Evolutionary conservation across 2,888 invertebrate genomes (phyloP).

Genomic region (Minunthozetes semirufus): DNA sequence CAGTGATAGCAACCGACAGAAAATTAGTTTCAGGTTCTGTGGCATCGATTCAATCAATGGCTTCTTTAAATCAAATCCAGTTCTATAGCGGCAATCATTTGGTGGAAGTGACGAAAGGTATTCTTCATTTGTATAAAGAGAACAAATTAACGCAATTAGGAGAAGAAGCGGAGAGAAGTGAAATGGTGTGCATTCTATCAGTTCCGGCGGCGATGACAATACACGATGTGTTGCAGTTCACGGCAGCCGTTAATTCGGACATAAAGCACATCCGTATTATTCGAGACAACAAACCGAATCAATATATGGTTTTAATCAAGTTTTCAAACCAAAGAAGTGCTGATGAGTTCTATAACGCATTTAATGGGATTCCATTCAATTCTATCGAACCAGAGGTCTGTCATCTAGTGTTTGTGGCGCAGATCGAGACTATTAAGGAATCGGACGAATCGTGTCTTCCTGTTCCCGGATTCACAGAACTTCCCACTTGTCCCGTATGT

Average conservation of each 20-base stretch:
- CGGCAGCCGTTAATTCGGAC: slow-evolving; percentile 79
- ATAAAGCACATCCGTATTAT: slow-evolving; percentile 87
- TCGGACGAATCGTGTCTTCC: slow-evolving; percentile 53
- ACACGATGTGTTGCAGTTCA: slow-evolving; percentile 85
- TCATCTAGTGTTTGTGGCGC: slow-evolving; percentile 89
- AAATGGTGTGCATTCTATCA: slow-evolving; percentile 77
- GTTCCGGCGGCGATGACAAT: slow-evolving; percentile 86
- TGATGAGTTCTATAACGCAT: slow-evolving; percentile 82
- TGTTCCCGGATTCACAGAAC: slow-evolving; percentile 75
- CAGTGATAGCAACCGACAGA: neutral
- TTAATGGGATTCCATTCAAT: slow-evolving; percentile 87
- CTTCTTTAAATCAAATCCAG: slow-evolving; percentile 33
- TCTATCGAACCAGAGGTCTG: slow-evolving; percentile 86
- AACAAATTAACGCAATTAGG: slow-evolving; percentile 59
- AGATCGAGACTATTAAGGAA: slow-evolving; percentile 70
- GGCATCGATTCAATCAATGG: neutral
- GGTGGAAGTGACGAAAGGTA: slow-evolving; percentile 92
- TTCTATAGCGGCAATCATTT: slow-evolving; percentile 95
- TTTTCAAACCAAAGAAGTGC: slow-evolving; percentile 61
- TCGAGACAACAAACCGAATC: slow-evolving; percentile 77
- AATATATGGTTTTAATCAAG: slow-evolving; percentile 94
- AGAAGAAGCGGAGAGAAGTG: slow-evolving; percentile 59
- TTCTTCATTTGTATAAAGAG: slow-evolving; percentile 93
- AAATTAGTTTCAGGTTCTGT: slow-evolving; percentile 2
- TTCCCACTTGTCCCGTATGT: slow-evolving; percentile 95